phyloP scores from a whole-genome alignment of 2,797 vertebrate species.

The Erethizon dorsatum region DNA sequence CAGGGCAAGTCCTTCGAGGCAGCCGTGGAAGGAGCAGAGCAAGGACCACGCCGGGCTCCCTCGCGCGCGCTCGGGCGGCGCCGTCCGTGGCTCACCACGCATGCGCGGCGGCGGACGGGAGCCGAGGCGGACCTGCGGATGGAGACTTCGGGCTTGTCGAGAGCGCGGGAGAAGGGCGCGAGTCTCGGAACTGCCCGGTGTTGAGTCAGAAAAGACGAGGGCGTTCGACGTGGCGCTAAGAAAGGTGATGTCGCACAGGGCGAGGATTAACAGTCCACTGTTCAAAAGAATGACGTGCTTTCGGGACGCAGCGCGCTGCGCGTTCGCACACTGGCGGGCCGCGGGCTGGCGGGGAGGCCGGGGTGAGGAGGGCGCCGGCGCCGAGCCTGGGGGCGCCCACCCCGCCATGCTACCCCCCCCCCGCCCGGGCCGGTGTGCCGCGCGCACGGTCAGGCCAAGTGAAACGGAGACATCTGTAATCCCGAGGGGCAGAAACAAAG shows the following conservation, averaged over 20 bases:
- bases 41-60: neutral
- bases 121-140: neutral
- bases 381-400: neutral
- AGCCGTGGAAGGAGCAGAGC: neutral
- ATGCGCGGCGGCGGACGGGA: too few relatives aligned
- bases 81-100: neutral
- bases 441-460: accelerated
- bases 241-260: neutral
- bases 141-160: neutral
- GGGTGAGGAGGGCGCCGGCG: accelerated
- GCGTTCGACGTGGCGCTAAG: neutral
- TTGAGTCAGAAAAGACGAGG: neutral
- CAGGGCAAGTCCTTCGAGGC: neutral
- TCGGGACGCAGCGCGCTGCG: neutral
- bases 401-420: too few relatives aligned
- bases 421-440: too few relatives aligned
- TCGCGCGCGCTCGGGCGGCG: neutral
- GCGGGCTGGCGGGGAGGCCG: neutral
- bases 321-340: too few relatives aligned
- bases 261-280: neutral
- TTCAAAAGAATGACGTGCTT: neutral
- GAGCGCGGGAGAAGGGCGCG: neutral
- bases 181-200: neutral
- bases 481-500: neutral
- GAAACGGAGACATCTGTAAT: neutral